phyloP scores from a whole-genome alignment of 2,113 vertebrate genomes.

The Danionella cerebrum region DNA sequence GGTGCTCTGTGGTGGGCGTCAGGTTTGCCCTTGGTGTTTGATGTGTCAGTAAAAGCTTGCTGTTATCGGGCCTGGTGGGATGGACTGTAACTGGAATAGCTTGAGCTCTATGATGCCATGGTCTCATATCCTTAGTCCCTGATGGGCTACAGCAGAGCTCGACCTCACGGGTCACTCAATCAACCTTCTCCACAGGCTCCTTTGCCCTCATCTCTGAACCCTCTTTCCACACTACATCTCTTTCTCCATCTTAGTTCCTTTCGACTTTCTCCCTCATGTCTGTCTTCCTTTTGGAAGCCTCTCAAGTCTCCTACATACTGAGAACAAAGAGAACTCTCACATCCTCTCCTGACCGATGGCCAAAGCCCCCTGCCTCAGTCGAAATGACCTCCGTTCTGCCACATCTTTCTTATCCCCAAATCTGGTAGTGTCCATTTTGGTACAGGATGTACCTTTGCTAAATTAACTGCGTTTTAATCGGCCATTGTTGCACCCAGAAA shows the following conservation, averaged over 20 bases:
- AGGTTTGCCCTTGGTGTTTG: slow-evolving; percentile 24
- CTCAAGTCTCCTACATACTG: neutral
- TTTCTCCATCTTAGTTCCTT: neutral
- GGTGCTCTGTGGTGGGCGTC: neutral
- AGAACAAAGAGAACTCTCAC: slow-evolving; percentile 4
- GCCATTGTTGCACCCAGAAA: neutral
- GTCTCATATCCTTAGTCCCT: slow-evolving; percentile 41
- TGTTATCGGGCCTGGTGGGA: slow-evolving; percentile 11
- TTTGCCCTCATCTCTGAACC: slow-evolving; percentile 25
- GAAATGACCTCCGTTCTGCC: neutral
- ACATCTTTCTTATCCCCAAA: neutral
- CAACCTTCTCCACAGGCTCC: slow-evolving; percentile 53
- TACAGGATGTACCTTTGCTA: neutral
- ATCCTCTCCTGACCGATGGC: slow-evolving; percentile 7
- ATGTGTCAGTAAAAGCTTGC: slow-evolving; percentile 9
- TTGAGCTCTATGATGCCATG: slow-evolving; percentile 21
- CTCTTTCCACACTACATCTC: neutral
- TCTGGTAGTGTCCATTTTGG: neutral
- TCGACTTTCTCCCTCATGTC: neutral
- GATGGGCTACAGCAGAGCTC: slow-evolving; percentile 30
- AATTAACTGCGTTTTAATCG: neutral
- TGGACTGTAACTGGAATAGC: neutral
- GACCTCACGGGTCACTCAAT: slow-evolving; percentile 54
- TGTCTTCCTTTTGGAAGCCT: slow-evolving; percentile 2
- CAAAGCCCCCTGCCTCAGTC: neutral